phyloP scores from a whole-genome alignment of 2,888 invertebrate species.

The Metellina segmentata region DNA sequence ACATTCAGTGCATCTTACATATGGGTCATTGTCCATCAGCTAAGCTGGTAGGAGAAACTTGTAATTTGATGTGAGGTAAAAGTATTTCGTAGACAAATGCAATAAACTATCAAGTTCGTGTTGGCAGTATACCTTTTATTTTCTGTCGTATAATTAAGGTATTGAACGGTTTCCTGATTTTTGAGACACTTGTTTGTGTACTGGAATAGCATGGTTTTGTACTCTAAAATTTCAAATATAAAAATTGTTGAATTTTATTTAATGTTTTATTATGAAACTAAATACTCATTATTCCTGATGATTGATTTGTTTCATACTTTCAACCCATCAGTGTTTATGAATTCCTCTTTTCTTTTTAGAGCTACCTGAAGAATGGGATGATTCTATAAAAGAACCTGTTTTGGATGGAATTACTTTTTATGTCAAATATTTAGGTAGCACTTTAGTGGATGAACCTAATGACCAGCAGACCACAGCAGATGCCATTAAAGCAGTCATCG shows the following conservation, averaged over 20 bases:
- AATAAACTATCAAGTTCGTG: too few relatives aligned
- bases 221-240: neutral
- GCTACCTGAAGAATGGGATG: conserved; percentile 79
- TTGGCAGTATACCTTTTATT: too few relatives aligned
- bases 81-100: too few relatives aligned
- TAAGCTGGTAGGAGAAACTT: too few relatives aligned
- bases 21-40: too few relatives aligned
- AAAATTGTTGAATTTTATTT: neutral
- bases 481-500: conserved; percentile 90
- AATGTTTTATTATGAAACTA: neutral
- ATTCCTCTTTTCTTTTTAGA: conserved; percentile 76
- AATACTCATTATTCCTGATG: neutral
- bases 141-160: too few relatives aligned
- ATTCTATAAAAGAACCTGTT: conserved; percentile 79
- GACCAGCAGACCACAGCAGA: conserved; percentile 89
- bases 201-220: neutral
- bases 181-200: neutral
- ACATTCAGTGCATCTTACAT: too few relatives aligned
- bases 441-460: conserved; percentile 88
- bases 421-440: conserved; percentile 89
- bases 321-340: neutral
- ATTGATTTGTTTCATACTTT: neutral
- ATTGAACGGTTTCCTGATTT: neutral
- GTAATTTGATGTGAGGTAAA: too few relatives aligned
- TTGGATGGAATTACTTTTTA: conserved; percentile 83